Evolutionary conservation across 2,888 invertebrate genomes (phyloP).

Genomic region (Dryocosmus kuriphilus): DNA sequence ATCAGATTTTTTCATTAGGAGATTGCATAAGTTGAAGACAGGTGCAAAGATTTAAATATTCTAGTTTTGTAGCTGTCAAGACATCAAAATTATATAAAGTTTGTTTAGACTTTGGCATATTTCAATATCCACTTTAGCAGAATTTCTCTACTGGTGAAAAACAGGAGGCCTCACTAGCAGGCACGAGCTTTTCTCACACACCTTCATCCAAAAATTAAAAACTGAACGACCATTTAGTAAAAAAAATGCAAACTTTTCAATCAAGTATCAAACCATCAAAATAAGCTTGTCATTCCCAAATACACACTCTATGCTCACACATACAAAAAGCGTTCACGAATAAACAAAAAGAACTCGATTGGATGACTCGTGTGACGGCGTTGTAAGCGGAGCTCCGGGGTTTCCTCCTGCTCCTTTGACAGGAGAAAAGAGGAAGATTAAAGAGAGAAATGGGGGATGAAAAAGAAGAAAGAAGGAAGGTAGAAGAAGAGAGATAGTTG

Average conservation of each 20-base stretch:
- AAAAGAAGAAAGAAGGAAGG: not conserved
- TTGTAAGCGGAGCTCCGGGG: slow-evolving; percentile 23
- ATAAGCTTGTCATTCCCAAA: not conserved
- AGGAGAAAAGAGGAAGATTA: slow-evolving; percentile 9
- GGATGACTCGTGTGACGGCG: slow-evolving; percentile 38
- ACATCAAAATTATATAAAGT: no score
- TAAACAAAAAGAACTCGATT: slow-evolving; percentile 30
- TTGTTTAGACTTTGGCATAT: no score
- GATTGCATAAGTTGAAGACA: not conserved
- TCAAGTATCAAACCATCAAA: not conserved
- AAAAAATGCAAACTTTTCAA: not conserved
- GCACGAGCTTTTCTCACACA: not conserved
- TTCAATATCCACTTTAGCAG: no score
- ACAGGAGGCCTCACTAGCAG: not conserved
- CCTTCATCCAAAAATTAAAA: not conserved
- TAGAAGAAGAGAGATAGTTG: slow-evolving; percentile 7
- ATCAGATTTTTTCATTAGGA: not conserved
- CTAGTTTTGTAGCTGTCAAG: no score
- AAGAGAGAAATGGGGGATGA: slow-evolving; percentile 13
- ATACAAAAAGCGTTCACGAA: not conserved
- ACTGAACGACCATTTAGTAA: not conserved
- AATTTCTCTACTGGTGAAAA: no score
- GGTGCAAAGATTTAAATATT: not conserved
- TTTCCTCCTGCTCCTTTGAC: slow-evolving; percentile 44
- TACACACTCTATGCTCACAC: not conserved